Evolutionary conservation across 2,888 invertebrate genomes (phyloP), one percentile per base, ranked within the genome.

Genomic region (Neria commutata): DNA sequence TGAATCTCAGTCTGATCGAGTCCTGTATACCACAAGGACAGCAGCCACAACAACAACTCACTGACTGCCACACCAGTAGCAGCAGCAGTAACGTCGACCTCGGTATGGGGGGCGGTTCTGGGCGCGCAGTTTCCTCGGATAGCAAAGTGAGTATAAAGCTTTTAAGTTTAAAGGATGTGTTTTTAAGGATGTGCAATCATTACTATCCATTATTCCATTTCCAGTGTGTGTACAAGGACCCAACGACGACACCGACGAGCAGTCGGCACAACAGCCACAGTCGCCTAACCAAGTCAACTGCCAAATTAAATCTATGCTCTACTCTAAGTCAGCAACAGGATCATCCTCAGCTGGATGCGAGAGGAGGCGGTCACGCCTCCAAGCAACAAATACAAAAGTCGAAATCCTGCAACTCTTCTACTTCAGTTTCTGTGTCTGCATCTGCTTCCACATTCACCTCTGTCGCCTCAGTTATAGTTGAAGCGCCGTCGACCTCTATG

Each of bases 271-370:
- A 69, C 37, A 74, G 67, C 58, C 78, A 73, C 54, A 78, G 70
- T 58, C 76, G 81, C 62, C 68, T 81, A 65, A 78, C 75, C 65
- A 81, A 81, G 72, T 81, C 82, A 70, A 78, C 78, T 73, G 80
- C 80, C 70, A 83, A 83, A 75, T 69, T 80, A 33, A 83, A 81
- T 70, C 70, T 82, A 64, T 73, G 78, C 63, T 70, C 75, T 51
- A 66, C 77, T 54, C 66, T 81, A 67, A 73, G 69, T 71, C 70
- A 72, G 62, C 55, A 60, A 37, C 66, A 66, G 29, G 64, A 66
- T 48, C 58, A 58, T 23, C 65, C 66, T 52, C 60, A 61, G 25
- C 60, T 60, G 49, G 29, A 24, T 52, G 11, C 21, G n/a, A 47
- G 46, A 49, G 21, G 1, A 51, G 42, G 55, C 25, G 29, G 55